These are phyloP conservation scores for Cacoxenus indagator DNA, from an alignment of 2,888 invertebrate genomes.

Conservation along the genomic window DNA sequence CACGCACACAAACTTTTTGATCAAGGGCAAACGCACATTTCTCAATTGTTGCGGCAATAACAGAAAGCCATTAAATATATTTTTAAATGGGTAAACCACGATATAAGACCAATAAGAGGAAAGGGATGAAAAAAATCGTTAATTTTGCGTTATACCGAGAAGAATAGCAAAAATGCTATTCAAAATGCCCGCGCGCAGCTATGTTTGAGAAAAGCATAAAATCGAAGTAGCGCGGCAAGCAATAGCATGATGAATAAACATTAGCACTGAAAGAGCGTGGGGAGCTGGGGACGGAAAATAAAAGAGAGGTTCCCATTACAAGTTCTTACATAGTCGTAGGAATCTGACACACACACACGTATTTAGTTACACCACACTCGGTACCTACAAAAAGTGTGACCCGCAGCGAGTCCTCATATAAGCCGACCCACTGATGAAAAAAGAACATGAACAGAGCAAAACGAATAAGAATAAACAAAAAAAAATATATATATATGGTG, in stretches of 20 bases:
- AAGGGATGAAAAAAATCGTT: slow-evolving; percentile 53
- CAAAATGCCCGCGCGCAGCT: slow-evolving; percentile 61
- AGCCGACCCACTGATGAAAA: slow-evolving; percentile 47
- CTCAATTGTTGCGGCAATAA: not conserved
- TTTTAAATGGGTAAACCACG: slow-evolving; percentile 54
- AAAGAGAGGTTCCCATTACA: slow-evolving; percentile 46
- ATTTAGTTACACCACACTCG: not conserved
- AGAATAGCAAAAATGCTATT: slow-evolving; percentile 42
- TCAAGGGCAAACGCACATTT: slow-evolving; percentile 49
- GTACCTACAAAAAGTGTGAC: slow-evolving; percentile 16
- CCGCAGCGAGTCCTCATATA: slow-evolving; percentile 53
- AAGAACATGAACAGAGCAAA: slow-evolving; percentile 34
- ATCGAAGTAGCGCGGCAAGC: not conserved
- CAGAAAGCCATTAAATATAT: slow-evolving; percentile 51
- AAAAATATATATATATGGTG: not conserved
- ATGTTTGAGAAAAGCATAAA: slow-evolving; percentile 35
- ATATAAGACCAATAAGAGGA: slow-evolving; percentile 25
- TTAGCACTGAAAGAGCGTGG: slow-evolving; percentile 1
- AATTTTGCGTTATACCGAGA: slow-evolving; percentile 56
- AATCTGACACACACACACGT: slow-evolving; percentile 18
- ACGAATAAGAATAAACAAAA: slow-evolving; percentile 35
- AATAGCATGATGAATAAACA: slow-evolving; percentile 6
- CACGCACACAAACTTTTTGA: slow-evolving; percentile 60
- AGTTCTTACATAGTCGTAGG: slow-evolving; percentile 43
- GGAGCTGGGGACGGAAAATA: no score